Conservation (phyloP, 2,888 invertebrate genomes). For the Cerastis leucographa region DNA sequence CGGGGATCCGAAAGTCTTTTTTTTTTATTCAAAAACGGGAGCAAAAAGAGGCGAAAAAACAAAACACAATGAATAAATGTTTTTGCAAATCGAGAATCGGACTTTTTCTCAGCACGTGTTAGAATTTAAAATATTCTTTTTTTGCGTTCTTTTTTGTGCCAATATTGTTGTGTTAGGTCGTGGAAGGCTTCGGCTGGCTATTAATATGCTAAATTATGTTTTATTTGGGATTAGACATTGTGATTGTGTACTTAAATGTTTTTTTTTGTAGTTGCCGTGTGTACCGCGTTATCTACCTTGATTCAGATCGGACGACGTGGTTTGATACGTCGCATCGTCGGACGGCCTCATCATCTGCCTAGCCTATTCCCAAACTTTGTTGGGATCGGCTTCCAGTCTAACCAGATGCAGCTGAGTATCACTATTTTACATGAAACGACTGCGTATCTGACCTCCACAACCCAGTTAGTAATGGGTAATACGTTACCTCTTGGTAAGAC, state of each 20-base stretch:
- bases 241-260: conserved; percentile 10
- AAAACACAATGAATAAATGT: conserved; percentile 83
- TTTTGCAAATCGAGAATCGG: conserved; percentile 86
- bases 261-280: background rate
- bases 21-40: conserved; percentile 79
- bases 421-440: too few species aligned
- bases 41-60: conserved; percentile 85
- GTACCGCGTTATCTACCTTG: too few species aligned
- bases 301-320: too few species aligned
- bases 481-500: too few species aligned
- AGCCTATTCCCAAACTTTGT: too few species aligned
- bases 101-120: conserved; percentile 88
- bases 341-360: too few species aligned
- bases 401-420: too few species aligned
- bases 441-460: too few species aligned
- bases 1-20: conserved; percentile 77
- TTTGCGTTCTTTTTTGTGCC: conserved; percentile 74
- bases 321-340: too few species aligned
- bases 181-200: conserved; percentile 43
- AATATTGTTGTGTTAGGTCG: conserved; percentile 82
- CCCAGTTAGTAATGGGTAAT: too few species aligned
- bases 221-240: conserved; percentile 27
- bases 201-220: conserved; percentile 65
- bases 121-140: conserved; percentile 81
- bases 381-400: too few species aligned